Base-by-base conservation (phyloP, 2,888 invertebrate species). In the Bombyx huttoni region DNA sequence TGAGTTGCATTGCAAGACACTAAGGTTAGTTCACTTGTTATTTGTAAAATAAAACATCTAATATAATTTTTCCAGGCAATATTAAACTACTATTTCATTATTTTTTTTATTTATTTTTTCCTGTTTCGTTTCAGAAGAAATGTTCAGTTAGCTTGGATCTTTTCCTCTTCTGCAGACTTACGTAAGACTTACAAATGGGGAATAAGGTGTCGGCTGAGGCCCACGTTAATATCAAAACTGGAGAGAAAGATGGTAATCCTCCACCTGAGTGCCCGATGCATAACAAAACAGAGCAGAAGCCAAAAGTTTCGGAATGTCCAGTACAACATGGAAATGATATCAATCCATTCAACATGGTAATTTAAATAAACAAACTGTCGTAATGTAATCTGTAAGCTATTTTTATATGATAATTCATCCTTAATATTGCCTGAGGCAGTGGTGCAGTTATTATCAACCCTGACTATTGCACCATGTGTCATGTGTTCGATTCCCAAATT, bases 251-350 rank as follows among this genome's bases (percentile, higher is more conserved):
- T 51, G 64, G 58, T 1, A 73, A 65, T 55, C 92, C 93, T 46
- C 93, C 94, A n/a, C 91, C 93, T 50, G 95, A 95, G 88, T 96
- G 96, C 77, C 96, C 96, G 0, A 94, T 96, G 94, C 95, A 95
- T 60, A 91, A 92, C 58, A 90, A 92, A 69, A 62, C 67, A 13
- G 70, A 75, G 48, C 58, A 63, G 40, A 58, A 65, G 52, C 60
- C 63, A 48, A 58, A 67, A 46, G 53, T 56, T n/a, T 90, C 91
- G 0, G 95, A 94, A 72, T 96, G 96, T 67, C 96, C 96, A 0
- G 91, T 95, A 6, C 85, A 90, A 63, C 90, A 92, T 58, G 90
- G 89, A 52, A 84, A 85, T 59, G 94, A 94, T 63, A 90, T 96
- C 33, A 94, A 96, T 81, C 96, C 96, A 0, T 85, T 93, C 56